Base-by-base conservation (phyloP, 2,888 invertebrate genomes). In the Dioctria linearis region DNA sequence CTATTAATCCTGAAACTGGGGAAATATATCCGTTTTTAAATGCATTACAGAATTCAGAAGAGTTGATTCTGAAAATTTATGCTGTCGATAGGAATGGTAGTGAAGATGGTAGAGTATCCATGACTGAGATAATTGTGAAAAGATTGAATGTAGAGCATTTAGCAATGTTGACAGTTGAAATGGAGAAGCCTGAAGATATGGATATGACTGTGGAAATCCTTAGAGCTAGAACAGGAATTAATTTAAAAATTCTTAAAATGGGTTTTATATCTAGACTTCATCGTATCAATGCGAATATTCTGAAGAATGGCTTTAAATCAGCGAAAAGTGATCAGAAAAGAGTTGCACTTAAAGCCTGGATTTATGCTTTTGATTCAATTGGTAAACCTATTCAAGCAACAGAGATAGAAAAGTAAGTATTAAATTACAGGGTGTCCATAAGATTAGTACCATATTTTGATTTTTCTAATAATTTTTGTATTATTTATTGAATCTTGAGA, bases 31-130 rank as follows among this genome's bases (percentile, higher is more conserved):
- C 86, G 3, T 84, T 82, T 39, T 80, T 82, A 5, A 81, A 81
- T 49, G 82, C 83, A 1, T 79, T 85, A 69, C 25, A 76, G 11
- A 59, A 59, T 11, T 42, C 73, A 8, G 82, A 83, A 9, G 80
- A 83, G 59, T 75, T 83, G 0, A 80, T 82, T 13, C 76, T 86
- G 25, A 82, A 81, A n/a, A 81, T 86, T 2, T 76, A 79, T 66
- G 86, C 86, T 0, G 84, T 79, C 0, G 86, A 86, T 83, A 82
- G 84, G 39, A 81, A 84, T 80, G 86, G 86, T 0, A 81, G 82
- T 5, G 43, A 54, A 3, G 82, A 84, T 67, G 85, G 84, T 4
- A 73, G 83, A 25, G 81, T 73, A 3, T 80, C 84, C 0, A 80
- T 78, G 5, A 80, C 83, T 0, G 83, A 82, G 9, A 67, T 85